phyloP scores from a whole-genome alignment of 2,888 invertebrate genomes.

The Ethmia dodecea region DNA sequence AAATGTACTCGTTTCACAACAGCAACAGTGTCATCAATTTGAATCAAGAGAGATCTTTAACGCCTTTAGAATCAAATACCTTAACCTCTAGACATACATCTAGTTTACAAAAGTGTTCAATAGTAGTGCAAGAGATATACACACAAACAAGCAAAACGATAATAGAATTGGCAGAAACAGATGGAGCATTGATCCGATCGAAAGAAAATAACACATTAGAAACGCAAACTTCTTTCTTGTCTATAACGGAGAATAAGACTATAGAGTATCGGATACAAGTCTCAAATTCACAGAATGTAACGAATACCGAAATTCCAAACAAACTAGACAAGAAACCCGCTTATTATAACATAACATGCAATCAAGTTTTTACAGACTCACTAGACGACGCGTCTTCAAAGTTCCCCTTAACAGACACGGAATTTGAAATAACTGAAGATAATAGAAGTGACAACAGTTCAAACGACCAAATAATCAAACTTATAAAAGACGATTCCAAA shows the following conservation, averaged over 20 bases:
- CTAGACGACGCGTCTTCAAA: slow-evolving; percentile 32
- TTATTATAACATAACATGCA: slow-evolving; percentile 8
- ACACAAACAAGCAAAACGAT: slow-evolving; percentile 80
- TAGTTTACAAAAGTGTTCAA: slow-evolving; percentile 29
- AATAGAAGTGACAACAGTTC: slow-evolving; percentile 27
- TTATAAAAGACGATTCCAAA: slow-evolving; percentile 7
- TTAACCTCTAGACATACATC: slow-evolving; percentile 20
- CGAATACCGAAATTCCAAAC: slow-evolving; percentile 3
- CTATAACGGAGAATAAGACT: slow-evolving; percentile 49
- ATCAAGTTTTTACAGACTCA: slow-evolving; percentile 8
- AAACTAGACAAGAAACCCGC: slow-evolving; percentile 1
- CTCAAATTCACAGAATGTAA: slow-evolving; percentile 17
- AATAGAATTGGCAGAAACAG: slow-evolving; percentile 61
- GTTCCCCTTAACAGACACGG: slow-evolving; percentile 30
- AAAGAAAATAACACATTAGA: slow-evolving; percentile 37
- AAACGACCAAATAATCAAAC: slow-evolving; percentile 26
- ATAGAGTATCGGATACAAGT: slow-evolving; percentile 45
- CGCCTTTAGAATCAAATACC: slow-evolving; percentile 15
- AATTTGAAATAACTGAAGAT: slow-evolving; percentile 25
- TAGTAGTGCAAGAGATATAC: slow-evolving; percentile 50
- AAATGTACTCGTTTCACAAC: slow-evolving; percentile 29
- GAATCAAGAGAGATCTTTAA: slow-evolving; percentile 18
- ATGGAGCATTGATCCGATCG: slow-evolving; percentile 24
- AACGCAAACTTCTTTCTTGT: slow-evolving; percentile 62
- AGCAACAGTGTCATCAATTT: slow-evolving; percentile 30